These are phyloP conservation scores for Galendromus occidentalis DNA, from an alignment of 1,140 invertebrate genomes.

Conservation along the genomic window DNA sequence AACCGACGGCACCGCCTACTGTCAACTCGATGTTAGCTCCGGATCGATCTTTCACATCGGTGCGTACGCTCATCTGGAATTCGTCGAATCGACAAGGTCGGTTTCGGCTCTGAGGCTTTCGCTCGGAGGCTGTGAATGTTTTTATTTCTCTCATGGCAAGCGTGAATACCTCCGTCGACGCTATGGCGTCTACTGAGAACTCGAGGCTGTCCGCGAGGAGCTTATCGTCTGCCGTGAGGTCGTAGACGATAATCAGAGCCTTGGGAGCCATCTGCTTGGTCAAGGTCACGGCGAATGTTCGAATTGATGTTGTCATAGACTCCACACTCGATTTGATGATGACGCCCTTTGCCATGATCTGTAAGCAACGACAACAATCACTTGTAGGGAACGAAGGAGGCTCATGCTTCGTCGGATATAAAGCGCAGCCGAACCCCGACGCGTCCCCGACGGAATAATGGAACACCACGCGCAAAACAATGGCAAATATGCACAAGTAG, in stretches of 20 bases:
- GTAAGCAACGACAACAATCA: neutral
- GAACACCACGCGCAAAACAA: no score
- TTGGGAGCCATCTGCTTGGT: constrained; percentile 6
- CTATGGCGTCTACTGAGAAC: neutral
- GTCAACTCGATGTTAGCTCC: neutral
- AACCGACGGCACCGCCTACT: neutral
- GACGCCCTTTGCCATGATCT: constrained; percentile 2
- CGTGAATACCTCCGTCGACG: neutral
- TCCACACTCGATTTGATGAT: constrained; percentile 1
- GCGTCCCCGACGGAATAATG: no score
- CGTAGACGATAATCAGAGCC: constrained; percentile 4
- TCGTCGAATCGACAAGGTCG: neutral
- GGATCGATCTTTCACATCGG: neutral
- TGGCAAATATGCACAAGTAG: no score
- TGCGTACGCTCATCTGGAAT: neutral
- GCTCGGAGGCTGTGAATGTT: no score
- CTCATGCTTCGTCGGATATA: no score
- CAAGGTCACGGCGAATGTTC: neutral
- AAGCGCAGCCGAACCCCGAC: no score
- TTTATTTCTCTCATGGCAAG: no score
- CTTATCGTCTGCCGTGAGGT: neutral
- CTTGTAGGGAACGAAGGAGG: no score
- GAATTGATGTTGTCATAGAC: neutral
- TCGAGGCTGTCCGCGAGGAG: constrained; percentile 5
- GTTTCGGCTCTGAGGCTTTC: no score